Evolutionary conservation across 2,113 vertebrate species (phyloP).

Genomic region (Motacilla tschutschensis): DNA sequence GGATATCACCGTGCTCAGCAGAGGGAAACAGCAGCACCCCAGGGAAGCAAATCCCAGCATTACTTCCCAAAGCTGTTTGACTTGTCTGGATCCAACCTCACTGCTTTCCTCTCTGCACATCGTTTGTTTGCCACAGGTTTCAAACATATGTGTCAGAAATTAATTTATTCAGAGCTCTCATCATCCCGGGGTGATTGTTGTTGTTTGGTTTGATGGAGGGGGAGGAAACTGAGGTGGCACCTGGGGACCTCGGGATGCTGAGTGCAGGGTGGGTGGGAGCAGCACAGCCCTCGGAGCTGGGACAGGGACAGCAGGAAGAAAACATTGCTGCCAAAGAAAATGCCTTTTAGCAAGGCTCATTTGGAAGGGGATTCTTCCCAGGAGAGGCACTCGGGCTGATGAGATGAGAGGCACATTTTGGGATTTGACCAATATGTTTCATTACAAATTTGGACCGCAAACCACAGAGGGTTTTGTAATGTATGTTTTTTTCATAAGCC

Average conservation of each 20-base stretch:
- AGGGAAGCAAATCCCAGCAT: slow-evolving; percentile 9
- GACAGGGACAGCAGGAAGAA: not conserved
- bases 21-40: not conserved
- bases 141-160: not conserved
- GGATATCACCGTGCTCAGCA: not conserved
- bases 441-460: slow-evolving; percentile 7
- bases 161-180: not conserved
- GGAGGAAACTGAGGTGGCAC: not conserved
- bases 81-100: not conserved
- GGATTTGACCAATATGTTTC: slow-evolving; percentile 37
- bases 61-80: slow-evolving; percentile 19
- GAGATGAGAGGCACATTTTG: not conserved
- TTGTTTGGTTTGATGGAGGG: not conserved
- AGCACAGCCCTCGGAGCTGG: not conserved
- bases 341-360: not conserved
- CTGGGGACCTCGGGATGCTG: accelerated
- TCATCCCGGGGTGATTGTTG: not conserved
- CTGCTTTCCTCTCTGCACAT: not conserved
- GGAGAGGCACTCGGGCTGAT: not conserved
- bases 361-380: not conserved
- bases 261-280: not conserved
- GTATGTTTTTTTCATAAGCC: not conserved
- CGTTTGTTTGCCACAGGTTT: not conserved
- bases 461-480: not conserved
- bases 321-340: not conserved